A percentile compares a stretch with the other conserved stretches of the same genome.
These are phyloP conservation scores for Mungos mungo DNA, from an alignment of 2,113 vertebrate species.

Conservation along the genomic window DNA sequence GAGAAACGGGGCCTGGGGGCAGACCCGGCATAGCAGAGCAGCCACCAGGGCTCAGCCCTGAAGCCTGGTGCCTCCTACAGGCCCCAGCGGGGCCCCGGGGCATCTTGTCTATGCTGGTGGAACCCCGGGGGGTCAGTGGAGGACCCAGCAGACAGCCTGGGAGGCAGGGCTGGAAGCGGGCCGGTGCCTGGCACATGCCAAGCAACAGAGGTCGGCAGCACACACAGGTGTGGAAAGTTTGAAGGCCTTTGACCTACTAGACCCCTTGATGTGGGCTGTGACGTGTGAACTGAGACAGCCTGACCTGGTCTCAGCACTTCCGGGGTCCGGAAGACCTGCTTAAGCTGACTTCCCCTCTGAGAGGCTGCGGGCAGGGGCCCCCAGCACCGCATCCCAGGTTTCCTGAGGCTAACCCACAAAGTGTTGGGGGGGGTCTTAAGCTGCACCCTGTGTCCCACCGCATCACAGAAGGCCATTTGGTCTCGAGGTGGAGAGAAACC, in stretches of 20 bases:
- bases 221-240: conserved; percentile 21
- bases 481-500: background rate
- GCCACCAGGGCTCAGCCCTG: background rate
- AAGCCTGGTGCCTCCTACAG: background rate
- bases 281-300: background rate
- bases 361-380: conserved; percentile 51
- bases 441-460: background rate
- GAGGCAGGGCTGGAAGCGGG: background rate
- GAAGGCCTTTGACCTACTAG: background rate
- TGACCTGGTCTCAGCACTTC: conserved; percentile 59
- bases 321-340: conserved; percentile 63
- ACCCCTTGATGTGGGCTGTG: conserved; percentile 71
- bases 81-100: accelerated
- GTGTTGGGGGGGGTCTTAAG: accelerated
- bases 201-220: background rate
- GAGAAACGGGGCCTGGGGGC: accelerated
- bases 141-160: background rate
- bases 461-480: background rate
- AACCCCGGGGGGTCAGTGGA: background rate
- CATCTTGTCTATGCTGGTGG: background rate
- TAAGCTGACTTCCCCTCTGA: conserved; percentile 52
- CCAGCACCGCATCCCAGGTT: background rate
- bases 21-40: background rate
- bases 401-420: background rate
- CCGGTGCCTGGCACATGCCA: accelerated